Base-by-base conservation (phyloP, 2,113 vertebrate genomes). In the Hypanus sabinus region DNA sequence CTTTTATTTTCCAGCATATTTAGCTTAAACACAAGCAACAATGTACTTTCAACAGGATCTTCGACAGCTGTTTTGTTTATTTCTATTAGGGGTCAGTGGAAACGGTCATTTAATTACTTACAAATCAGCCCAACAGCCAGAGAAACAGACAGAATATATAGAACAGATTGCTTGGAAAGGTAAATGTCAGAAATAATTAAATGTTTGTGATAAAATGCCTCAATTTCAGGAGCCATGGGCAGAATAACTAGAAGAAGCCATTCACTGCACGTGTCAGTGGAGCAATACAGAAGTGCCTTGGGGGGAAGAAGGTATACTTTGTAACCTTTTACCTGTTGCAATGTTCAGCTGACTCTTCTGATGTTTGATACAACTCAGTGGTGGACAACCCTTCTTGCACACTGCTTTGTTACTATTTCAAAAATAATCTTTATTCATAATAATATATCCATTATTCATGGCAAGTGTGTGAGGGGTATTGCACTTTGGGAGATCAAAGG, bases 121-220 rank as follows among this genome's bases (percentile, higher is more conserved):
- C 57, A 27, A 11, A 55, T 8, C 46, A 81, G 79, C 18, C 79
- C 38, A 36, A 46, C 36, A 85, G 81, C 24, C 79, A 85, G 81
- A 11, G 46, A 24, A 85, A 57, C 24, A 57, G 46, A 85, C 27
- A 10, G 24, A 57, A 85, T 27, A 57, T 27, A 85, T 24, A 0
- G 46, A 85, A 85, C 81, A 85, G 46, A 85, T 85, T 85, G 46
- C 46, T 85, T 55, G 81, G 24, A 81, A 85, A 57, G 55, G 46
- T 83, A 55, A 46, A 83, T 7, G 36, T 83, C 36, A 83, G 38
- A 83, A 83, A 83, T 83, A 55, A 24, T 57, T 85, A 85, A 85
- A 85, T 20, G 46, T 57, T 46, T 27, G 18, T 24, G 11, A 10
- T 57, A 24, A 83, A 85, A 85, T 85, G 81, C 24, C 81, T 57